Evolutionary conservation across 2,797 vertebrate genomes (phyloP).

Genomic region (Enteromius afrohamiltoni): DNA sequence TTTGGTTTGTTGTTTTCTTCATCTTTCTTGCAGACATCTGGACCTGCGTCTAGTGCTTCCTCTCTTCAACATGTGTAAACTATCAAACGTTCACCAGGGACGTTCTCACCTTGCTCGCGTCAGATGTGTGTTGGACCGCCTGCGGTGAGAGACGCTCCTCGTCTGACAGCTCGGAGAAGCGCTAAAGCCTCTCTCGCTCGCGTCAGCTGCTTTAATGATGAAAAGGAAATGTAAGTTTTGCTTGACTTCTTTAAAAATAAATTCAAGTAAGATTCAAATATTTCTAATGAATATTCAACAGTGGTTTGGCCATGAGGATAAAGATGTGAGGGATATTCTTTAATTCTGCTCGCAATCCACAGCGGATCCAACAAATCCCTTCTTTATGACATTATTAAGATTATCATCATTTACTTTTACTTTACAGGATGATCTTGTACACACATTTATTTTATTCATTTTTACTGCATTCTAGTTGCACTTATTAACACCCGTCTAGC

Average conservation of each 20-base stretch:
- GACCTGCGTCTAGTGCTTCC: neutral
- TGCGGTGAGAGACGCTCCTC: constrained; percentile 24
- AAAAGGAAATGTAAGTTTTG: constrained; percentile 13
- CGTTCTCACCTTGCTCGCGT: constrained; percentile 44
- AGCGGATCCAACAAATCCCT: neutral
- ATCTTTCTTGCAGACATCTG: constrained; percentile 4
- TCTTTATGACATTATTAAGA: neutral
- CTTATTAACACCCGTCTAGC: neutral
- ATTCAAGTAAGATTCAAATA: constrained; percentile 26
- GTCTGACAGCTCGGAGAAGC: constrained; percentile 43
- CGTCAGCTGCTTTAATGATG: constrained; percentile 24
- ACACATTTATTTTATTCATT: neutral
- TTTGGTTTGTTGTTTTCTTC: neutral
- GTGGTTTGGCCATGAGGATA: neutral
- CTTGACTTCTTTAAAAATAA: constrained; percentile 23
- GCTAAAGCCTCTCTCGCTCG: constrained; percentile 26
- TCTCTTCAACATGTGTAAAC: constrained; percentile 19
- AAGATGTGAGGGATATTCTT: neutral
- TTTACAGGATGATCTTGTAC: neutral
- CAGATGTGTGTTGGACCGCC: constrained; percentile 28
- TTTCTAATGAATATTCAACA: constrained; percentile 25
- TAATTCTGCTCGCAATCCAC: neutral
- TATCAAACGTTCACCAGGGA: constrained; percentile 37
- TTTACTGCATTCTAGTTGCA: neutral
- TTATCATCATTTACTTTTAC: neutral